phyloP scores from a whole-genome alignment of 2,888 invertebrate genomes.

The Rhingia campestris region DNA sequence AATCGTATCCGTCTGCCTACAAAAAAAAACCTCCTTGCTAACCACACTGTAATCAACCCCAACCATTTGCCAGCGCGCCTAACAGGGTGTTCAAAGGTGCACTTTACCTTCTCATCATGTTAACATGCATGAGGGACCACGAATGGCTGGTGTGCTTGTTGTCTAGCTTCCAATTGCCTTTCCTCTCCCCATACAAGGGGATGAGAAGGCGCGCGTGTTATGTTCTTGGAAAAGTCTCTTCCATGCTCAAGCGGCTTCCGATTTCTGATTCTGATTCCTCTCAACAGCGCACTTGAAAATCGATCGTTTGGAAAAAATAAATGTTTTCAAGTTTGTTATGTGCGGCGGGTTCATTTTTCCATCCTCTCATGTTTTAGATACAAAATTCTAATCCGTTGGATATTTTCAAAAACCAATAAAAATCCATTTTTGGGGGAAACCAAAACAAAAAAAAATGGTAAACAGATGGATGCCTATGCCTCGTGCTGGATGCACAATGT shows the following conservation, averaged over 20 bases:
- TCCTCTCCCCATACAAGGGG: neutral
- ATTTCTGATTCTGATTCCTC: conserved; percentile 37
- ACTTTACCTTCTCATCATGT: conserved; percentile 55
- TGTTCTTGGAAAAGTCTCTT: conserved; percentile 25
- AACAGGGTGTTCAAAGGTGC: conserved; percentile 38
- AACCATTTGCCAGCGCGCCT: conserved; percentile 1
- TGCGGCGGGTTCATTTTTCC: neutral
- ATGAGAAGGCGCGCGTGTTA: neutral
- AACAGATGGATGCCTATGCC: conserved; percentile 45
- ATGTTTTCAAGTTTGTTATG: conserved; percentile 38
- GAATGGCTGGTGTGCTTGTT: conserved; percentile 16
- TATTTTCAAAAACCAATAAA: conserved; percentile 17
- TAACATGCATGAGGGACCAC: conserved; percentile 33
- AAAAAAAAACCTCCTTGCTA: conserved; percentile 10
- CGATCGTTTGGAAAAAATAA: conserved; percentile 48
- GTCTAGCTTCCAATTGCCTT: conserved; percentile 37
- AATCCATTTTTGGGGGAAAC: neutral
- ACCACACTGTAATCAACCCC: conserved; percentile 6
- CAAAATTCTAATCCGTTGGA: conserved; percentile 6
- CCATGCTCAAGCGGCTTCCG: conserved; percentile 28
- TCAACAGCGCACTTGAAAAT: conserved; percentile 52
- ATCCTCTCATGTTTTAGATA: neutral
- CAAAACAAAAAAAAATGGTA: conserved; percentile 12
- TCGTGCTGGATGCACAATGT: no score
- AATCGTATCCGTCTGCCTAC: neutral